Evolutionary conservation across 2,888 invertebrate genomes (phyloP), one percentile per base, ranked within the genome.

Genomic region (Amiota communis): DNA sequence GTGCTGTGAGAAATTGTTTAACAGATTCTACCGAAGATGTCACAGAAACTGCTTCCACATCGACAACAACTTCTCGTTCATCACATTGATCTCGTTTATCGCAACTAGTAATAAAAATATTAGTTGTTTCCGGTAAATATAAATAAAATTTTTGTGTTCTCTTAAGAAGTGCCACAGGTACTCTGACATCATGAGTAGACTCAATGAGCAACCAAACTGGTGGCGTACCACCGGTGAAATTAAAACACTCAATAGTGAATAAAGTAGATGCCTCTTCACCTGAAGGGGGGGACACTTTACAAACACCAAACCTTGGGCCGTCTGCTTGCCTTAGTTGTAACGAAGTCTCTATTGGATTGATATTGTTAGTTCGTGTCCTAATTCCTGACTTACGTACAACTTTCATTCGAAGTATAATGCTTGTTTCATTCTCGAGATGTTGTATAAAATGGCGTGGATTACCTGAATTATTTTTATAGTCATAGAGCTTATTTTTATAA

Each of bases 81-180:
- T 63, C 61, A 13, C 78, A 78, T 69, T 71, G 70, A 11, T 75
- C 69, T 1, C 69, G 4, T n/a, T 11, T 6, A 15, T 78, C 79
- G 51, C 78, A 78, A 12, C 76, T 51, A 0, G 47, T 57, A 1
- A 78, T 13, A 8, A 0, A 1, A 0, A 76, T 1, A 3, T 1
- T 0, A 0, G 57, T 8, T 13, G 78, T 72, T 4, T 59, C 15
- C 1, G 73, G 72, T 12, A 78, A 36, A 8, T 20, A 20, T 4
- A 59, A 2, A 8, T 17, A 9, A 20, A 8, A 17, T 59, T 17
- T 15, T 8, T 3, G 20, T 59, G 20, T 8, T 59, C 59, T 15
- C 59, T 20, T 2, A 4, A 36, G 6, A 36, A 36, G 36, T 1
- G 17, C 15, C 8, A 59, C 59, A 17, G 59, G 59, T 1, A 59